Base-by-base conservation (phyloP, 2,113 vertebrate genomes). In the Machaerirhynchus nigripectus region DNA sequence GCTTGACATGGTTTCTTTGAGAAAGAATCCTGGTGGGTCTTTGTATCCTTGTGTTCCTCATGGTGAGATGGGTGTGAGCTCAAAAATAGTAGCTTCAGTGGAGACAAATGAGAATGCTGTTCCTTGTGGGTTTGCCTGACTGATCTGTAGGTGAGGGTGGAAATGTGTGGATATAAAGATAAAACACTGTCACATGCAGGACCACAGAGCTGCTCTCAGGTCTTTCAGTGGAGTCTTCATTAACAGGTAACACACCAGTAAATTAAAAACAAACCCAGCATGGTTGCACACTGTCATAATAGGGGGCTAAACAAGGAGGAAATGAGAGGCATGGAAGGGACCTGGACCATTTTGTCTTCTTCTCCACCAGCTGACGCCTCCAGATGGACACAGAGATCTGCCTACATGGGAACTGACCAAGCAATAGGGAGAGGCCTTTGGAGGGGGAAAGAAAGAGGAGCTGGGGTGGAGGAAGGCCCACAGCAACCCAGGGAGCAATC, bases 211-310 rank as follows among this genome's bases (percentile, higher is more conserved):
- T 77, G n/a, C 42, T 90, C 35, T 21, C 8, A 44, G 53, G n/a
- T 9, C 67, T 71, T 68, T 40, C 61, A 44, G 63, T 28, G 31
- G 59, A 61, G 39, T 75, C 35, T 21, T 82, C 20, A 23, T 71
- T 37, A 44, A 76, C 91, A 85, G 31, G n/a, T 55, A 80, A 49
- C 21, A 28, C 6, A 37, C 10, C 39, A 33, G 15, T 55, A 67
- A 90, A 84, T 23, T 11, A 30, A 46, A 82, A 86, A 11, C 6
- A 17, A 83, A 59, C 5, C 7, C 0, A 1, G 6, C 11, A 22
- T 70, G 0, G 0, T 20, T 44, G n/a, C 46, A 39, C 8, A 2
- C 3, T 70, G 16, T 31, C 10, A 2, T 18, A 63, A 30, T 9
- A 53, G 21, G 8, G 5, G 12, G 13, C n/a, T 53, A 60, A 89